Base-by-base conservation (phyloP, 2,797 vertebrate species). In the Lepus oiostolus region DNA sequence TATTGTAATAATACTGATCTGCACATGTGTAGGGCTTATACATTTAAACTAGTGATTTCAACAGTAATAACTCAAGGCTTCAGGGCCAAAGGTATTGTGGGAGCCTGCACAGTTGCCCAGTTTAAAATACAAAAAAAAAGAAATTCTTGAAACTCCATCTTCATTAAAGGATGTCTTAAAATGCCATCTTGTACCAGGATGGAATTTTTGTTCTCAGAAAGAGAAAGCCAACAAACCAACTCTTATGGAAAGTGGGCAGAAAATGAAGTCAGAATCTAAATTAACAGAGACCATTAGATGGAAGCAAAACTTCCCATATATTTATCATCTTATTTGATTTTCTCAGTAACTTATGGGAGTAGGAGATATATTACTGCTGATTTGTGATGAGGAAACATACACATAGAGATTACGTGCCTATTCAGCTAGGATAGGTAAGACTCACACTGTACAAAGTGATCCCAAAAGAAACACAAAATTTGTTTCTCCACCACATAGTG, bases 331-430 rank as follows among this genome's bases (percentile, higher is more conserved):
- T 65, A 63, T 52, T 72, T 68, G 17, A 88, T 94, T 88, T 91
- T 88, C 85, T 88, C 52, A 84, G 67, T 76, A 85, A 79, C 47
- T 94, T 88, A 67, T 65, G 16, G 85, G 90, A 32, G 28, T 90
- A 93, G 94, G 32, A 93, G 86, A 84, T 83, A 63, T 16, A 54
- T n/a, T 71, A 47, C 81, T 63, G 35, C 65, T 79, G 7, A 82
- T 62, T 75, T 90, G n/a, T 79, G 19, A 76, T 80, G 47, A 91
- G 96, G 26, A 85, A 93, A 68, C 4, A 70, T 52, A 85, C 81
- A 75, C 30, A 77, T 30, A 91, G 21, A 82, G 6, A 13, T 70
- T 35, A 63, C 21, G 70, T 74, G 14, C 22, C 62, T 92, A 10
- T 47, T 95, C 42, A 83, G 42, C n/a, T 71, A 85, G 85, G 42